Conservation (phyloP, 2,888 invertebrate genomes). For the Chrysolina americana region DNA sequence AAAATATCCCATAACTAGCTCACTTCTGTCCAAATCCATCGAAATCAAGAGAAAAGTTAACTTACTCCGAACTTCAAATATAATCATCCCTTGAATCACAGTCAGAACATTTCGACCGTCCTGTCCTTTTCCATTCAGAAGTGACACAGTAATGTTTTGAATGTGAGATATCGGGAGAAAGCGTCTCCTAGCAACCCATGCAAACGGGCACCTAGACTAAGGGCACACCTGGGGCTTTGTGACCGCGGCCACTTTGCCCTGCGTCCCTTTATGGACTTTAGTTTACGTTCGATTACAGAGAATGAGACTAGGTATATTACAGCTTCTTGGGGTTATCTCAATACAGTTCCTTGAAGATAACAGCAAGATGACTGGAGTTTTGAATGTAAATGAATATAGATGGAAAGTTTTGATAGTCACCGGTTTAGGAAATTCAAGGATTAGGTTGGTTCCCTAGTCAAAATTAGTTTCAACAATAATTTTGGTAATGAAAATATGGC, state of each 20-base stretch:
- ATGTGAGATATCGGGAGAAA: conserved; percentile 51
- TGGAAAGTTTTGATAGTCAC: too few relatives aligned
- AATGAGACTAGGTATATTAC: conserved; percentile 32
- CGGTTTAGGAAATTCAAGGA: too few relatives aligned
- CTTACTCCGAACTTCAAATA: background rate
- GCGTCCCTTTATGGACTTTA: conserved; percentile 39
- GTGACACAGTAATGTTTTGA: conserved; percentile 25
- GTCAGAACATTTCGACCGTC: background rate
- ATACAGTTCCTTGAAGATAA: background rate
- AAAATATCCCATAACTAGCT: too few relatives aligned
- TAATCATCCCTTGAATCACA: background rate
- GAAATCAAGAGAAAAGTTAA: too few relatives aligned
- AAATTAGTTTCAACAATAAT: too few relatives aligned
- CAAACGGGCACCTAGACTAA: conserved; percentile 60
- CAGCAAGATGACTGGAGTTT: too few relatives aligned
- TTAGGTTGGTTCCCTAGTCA: too few relatives aligned
- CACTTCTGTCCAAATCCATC: too few relatives aligned
- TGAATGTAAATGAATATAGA: too few relatives aligned
- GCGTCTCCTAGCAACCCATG: conserved; percentile 63
- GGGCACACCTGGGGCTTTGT: conserved; percentile 45
- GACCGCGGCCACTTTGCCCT: conserved; percentile 25
- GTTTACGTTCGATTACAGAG: conserved; percentile 35
- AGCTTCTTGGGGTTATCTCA: conserved; percentile 32
- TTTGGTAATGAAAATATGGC: too few relatives aligned
- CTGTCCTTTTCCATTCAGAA: conserved; percentile 29